phyloP scores from a whole-genome alignment of 2,888 invertebrate species.

The Anodontia alba region DNA sequence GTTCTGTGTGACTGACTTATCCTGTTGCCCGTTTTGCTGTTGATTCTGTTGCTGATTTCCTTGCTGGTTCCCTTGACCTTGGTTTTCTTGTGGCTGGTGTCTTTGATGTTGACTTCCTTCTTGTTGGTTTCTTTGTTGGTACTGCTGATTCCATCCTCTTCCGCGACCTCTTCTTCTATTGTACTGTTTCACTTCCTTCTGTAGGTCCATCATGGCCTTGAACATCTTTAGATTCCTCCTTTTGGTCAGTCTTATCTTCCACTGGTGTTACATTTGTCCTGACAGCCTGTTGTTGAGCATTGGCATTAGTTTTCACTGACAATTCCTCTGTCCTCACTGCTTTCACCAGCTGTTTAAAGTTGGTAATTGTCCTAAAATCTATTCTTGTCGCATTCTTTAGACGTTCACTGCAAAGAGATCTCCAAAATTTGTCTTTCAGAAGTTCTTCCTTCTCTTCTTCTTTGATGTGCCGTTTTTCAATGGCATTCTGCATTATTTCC shows the following conservation, averaged over 20 bases:
- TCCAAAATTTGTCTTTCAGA: background rate
- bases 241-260: background rate
- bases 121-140: background rate
- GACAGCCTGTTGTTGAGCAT: too few species aligned
- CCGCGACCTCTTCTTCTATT: background rate
- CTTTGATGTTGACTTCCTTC: background rate
- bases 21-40: background rate
- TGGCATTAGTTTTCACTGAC: too few species aligned
- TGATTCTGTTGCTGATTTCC: too few species aligned
- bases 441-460: background rate
- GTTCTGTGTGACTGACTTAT: background rate
- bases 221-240: background rate
- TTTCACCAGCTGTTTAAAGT: too few species aligned
- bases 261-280: background rate
- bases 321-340: too few species aligned
- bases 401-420: background rate
- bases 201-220: background rate
- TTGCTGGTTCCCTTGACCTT: background rate
- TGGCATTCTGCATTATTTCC: too few species aligned
- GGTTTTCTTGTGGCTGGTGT: background rate
- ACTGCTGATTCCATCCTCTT: background rate
- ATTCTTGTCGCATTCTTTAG: background rate
- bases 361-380: too few species aligned
- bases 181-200: background rate
- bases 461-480: background rate